These are phyloP conservation scores for Piprites chloris DNA, from an alignment of 2,113 vertebrate genomes.

Conservation along the genomic window DNA sequence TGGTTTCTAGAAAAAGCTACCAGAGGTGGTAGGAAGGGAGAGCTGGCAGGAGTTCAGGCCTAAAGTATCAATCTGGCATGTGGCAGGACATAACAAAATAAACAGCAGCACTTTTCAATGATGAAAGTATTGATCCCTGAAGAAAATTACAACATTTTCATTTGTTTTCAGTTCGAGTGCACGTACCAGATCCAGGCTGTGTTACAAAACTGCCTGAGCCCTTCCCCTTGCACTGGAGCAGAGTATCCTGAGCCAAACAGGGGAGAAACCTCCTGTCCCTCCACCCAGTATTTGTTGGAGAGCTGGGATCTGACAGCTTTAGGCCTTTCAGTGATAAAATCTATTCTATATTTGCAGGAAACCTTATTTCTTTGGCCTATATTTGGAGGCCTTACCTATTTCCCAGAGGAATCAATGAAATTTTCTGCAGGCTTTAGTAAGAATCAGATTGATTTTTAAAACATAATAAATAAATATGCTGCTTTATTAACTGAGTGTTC, in stretches of 20 bases:
- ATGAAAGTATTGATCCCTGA: neutral
- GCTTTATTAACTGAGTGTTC: slow-evolving; percentile 1
- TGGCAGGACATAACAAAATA: neutral
- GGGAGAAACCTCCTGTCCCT: neutral
- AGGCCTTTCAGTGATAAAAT: neutral
- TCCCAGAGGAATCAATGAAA: neutral
- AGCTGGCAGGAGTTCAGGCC: neutral
- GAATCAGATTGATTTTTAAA: neutral
- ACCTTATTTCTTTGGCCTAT: neutral
- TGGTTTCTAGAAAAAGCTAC: slow-evolving; percentile 14
- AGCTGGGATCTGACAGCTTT: neutral
- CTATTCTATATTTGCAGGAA: neutral
- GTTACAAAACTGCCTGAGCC: neutral
- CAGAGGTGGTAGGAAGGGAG: neutral
- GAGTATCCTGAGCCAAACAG: neutral
- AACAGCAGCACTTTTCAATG: neutral
- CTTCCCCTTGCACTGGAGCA: neutral
- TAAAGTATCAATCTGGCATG: neutral
- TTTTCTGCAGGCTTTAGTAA: neutral
- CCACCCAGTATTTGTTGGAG: neutral
- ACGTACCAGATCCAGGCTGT: fast-evolving
- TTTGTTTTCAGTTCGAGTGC: neutral
- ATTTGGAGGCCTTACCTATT: neutral
- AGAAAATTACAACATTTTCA: neutral
- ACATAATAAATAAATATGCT: neutral